Evolutionary conservation across 30 jellyfish, hydroid and myxozoan species (phyloP).

Genomic region (Mastigias papua): DNA sequence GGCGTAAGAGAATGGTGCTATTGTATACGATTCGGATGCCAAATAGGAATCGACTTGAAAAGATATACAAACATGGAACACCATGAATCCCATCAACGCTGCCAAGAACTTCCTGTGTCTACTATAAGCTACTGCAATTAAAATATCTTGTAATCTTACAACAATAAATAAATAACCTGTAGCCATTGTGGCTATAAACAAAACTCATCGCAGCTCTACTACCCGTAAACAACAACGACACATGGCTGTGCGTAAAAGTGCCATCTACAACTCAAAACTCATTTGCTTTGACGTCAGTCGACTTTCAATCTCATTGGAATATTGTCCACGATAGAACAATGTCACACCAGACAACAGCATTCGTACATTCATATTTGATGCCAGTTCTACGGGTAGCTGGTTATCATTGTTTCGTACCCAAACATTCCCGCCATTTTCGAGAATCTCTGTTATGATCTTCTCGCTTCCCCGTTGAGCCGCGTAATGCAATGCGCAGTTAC

Average conservation of each 20-base stretch:
- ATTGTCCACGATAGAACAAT: slow-evolving; percentile 55
- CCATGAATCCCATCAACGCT: no score
- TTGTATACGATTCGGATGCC: no score
- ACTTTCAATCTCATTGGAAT: slow-evolving; percentile 39
- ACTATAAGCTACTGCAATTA: not conserved
- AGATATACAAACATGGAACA: no score
- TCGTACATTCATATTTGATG: slow-evolving; percentile 61
- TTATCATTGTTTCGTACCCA: slow-evolving; percentile 49
- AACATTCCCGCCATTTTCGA: slow-evolving; percentile 69
- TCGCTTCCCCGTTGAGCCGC: slow-evolving; percentile 76
- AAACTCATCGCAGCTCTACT: not conserved
- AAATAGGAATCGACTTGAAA: no score
- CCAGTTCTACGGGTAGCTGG: slow-evolving; percentile 69
- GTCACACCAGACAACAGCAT: slow-evolving; percentile 68
- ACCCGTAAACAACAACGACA: not conserved
- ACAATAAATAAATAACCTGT: not conserved
- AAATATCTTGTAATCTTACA: no score
- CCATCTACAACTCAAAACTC: slow-evolving; percentile 56
- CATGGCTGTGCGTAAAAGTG: not conserved
- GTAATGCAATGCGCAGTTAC: slow-evolving; percentile 73
- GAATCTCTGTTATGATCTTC: slow-evolving; percentile 40
- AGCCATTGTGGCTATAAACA: no score
- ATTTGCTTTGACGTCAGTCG: slow-evolving; percentile 52
- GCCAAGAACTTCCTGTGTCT: no score
- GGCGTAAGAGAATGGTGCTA: no score